These are phyloP conservation scores for Zygothrica quintamaculata DNA, from an alignment of 2,888 invertebrate species.

Conservation along the genomic window DNA sequence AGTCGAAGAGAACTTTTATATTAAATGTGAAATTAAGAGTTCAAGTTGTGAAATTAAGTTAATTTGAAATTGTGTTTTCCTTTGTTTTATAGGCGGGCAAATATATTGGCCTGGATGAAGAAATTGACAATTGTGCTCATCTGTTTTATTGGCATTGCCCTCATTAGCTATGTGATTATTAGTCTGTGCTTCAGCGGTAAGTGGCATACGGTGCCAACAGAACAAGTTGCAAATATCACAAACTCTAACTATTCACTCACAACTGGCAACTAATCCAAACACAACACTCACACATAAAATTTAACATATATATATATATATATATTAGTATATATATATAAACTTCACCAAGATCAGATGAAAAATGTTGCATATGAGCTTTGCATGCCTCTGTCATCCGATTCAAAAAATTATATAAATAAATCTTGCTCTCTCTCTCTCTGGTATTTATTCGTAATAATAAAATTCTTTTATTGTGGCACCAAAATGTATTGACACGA, in stretches of 20 bases:
- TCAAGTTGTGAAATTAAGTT: too few relatives aligned
- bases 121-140: slow-evolving; percentile 82
- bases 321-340: background rate
- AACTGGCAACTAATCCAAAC: slow-evolving; percentile 34
- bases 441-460: slow-evolving; percentile 52
- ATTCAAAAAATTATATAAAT: slow-evolving; percentile 52
- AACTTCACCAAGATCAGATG: slow-evolving; percentile 6
- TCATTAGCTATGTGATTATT: slow-evolving; percentile 82
- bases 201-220: slow-evolving; percentile 42
- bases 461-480: slow-evolving; percentile 62
- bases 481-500: slow-evolving; percentile 62
- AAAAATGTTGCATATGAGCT: slow-evolving; percentile 39
- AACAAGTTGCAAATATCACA: slow-evolving; percentile 9
- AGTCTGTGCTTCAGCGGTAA: slow-evolving; percentile 83
- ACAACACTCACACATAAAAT: slow-evolving; percentile 11
- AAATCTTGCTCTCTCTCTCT: too few relatives aligned
- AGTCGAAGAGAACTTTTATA: too few relatives aligned
- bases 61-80: slow-evolving; percentile 1
- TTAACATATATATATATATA: slow-evolving; percentile 5
- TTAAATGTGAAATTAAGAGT: too few relatives aligned
- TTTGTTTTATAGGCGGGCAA: slow-evolving; percentile 73
- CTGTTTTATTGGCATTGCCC: slow-evolving; percentile 82
- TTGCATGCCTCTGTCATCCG: slow-evolving; percentile 51
- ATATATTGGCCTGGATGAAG: slow-evolving; percentile 83
- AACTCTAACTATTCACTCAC: slow-evolving; percentile 39